Percentiles rank a stretch among this genome's conserved stretches.
phyloP scores from a whole-genome alignment of 2,888 invertebrate genomes.

The Frankliniella intonsa region DNA sequence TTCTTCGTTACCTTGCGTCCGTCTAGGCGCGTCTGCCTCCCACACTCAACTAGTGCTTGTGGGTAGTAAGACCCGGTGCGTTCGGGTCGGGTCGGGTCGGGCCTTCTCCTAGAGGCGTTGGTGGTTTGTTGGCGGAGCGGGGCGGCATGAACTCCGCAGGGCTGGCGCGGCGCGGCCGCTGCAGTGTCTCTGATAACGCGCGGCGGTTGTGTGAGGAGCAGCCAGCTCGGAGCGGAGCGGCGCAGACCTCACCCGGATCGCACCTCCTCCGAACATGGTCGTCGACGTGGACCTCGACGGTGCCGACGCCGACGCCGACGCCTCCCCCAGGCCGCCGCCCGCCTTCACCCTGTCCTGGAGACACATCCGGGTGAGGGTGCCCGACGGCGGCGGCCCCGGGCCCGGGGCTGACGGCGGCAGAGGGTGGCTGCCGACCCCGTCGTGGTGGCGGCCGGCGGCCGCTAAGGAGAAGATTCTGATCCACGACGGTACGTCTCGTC shows the following conservation, averaged over 20 bases:
- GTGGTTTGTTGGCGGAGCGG: background rate
- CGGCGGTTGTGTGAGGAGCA: too few species aligned
- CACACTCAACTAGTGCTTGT: background rate
- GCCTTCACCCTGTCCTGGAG: constrained; percentile 5
- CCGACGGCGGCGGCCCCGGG: background rate
- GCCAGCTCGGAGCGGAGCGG: too few species aligned
- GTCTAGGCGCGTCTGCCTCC: too few species aligned
- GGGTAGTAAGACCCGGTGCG: background rate
- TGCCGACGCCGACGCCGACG: background rate
- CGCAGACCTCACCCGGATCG: too few species aligned
- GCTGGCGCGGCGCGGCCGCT: too few species aligned
- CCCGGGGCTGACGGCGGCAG: background rate
- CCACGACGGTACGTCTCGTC: background rate
- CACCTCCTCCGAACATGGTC: too few species aligned
- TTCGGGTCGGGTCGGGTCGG: too few species aligned
- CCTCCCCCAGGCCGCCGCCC: background rate
- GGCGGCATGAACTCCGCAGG: background rate
- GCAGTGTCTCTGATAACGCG: too few species aligned
- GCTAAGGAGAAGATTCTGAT: background rate
- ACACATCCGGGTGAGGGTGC: background rate
- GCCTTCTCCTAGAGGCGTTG: background rate
- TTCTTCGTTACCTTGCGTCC: background rate
- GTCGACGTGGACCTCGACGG: background rate
- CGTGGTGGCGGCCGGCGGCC: background rate
- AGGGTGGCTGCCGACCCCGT: background rate